Evolutionary conservation across 1,140 invertebrate species (phyloP).

Genomic region (Nebria ingens): DNA sequence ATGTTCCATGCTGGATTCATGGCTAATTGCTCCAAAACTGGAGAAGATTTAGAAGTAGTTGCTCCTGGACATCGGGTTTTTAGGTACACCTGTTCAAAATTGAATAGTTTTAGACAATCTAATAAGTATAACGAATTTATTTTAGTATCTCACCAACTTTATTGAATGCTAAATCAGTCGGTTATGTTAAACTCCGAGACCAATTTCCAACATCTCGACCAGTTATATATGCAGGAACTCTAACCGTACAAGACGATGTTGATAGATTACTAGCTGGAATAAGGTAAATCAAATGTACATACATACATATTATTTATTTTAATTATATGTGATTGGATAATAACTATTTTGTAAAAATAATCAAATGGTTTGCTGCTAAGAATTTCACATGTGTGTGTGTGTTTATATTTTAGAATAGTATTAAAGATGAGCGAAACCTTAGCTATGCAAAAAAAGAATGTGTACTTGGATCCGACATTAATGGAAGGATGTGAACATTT

Average conservation of each 20-base stretch:
- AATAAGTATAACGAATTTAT: neutral
- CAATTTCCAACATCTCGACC: neutral
- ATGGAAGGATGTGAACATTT: slow-evolving; percentile 45
- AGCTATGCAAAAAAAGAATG: slow-evolving; percentile 45
- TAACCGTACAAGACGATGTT: neutral
- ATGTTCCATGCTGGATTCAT: neutral
- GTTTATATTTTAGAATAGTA: slow-evolving; percentile 39
- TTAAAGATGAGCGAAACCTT: slow-evolving; percentile 46
- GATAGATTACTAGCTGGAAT: neutral
- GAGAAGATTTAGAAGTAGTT: neutral
- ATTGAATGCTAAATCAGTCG: neutral
- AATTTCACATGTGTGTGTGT: too few species aligned
- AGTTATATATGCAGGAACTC: neutral
- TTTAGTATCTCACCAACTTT: neutral
- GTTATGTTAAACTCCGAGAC: neutral
- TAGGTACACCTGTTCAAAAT: too few species aligned
- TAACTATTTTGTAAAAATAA: neutral
- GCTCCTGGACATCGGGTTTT: neutral
- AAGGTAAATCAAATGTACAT: too few species aligned
- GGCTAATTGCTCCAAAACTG: neutral
- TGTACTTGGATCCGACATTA: slow-evolving; percentile 45
- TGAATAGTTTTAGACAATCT: neutral
- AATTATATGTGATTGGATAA: too few species aligned
- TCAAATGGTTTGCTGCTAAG: neutral
- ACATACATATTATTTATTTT: too few species aligned